These are phyloP conservation scores for Lipophrys pholis DNA, from an alignment of 2,113 vertebrate species.

Conservation along the genomic window DNA sequence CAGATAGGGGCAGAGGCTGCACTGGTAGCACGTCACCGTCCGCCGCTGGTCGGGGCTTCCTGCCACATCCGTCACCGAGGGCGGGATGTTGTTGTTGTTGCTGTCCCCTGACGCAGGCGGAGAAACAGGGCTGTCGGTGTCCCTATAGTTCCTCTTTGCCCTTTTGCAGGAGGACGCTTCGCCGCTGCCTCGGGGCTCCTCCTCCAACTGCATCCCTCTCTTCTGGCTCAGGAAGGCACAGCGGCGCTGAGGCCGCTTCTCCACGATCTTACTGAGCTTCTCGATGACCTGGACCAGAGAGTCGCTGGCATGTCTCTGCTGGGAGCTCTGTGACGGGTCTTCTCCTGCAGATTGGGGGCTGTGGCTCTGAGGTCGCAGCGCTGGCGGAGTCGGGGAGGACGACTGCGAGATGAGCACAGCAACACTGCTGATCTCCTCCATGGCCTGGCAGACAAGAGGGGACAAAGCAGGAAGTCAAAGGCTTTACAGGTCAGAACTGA, in stretches of 20 bases:
- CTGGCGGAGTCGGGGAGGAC: constrained; percentile 77
- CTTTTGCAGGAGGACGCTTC: constrained; percentile 82
- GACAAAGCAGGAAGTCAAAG: background rate
- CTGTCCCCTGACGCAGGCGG: constrained; percentile 31
- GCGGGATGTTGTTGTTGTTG: constrained; percentile 48
- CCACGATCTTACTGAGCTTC: constrained; percentile 96
- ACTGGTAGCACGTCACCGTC: constrained; percentile 92
- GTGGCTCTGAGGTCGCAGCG: constrained; percentile 52
- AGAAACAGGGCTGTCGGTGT: constrained; percentile 10
- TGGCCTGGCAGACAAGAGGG: constrained; percentile 80
- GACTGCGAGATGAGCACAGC: constrained; percentile 85
- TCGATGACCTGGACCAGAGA: constrained; percentile 96
- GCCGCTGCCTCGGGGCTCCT: constrained; percentile 55
- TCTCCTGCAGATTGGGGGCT: constrained; percentile 39
- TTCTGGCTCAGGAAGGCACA: constrained; percentile 89
- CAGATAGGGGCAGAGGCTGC: constrained; percentile 92
- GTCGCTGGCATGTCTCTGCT: constrained; percentile 84
- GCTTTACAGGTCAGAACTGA: no score
- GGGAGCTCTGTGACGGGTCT: constrained; percentile 61
- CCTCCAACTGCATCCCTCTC: constrained; percentile 71
- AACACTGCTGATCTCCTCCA: constrained; percentile 90
- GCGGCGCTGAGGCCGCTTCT: constrained; percentile 88
- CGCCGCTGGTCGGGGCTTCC: constrained; percentile 63
- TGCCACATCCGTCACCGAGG: constrained; percentile 17
- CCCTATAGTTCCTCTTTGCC: constrained; percentile 69